A percentile compares a stretch with the other conserved stretches of the same genome.
phyloP scores from a whole-genome alignment of 2,797 vertebrate species.

The Propithecus deckenii region DNA sequence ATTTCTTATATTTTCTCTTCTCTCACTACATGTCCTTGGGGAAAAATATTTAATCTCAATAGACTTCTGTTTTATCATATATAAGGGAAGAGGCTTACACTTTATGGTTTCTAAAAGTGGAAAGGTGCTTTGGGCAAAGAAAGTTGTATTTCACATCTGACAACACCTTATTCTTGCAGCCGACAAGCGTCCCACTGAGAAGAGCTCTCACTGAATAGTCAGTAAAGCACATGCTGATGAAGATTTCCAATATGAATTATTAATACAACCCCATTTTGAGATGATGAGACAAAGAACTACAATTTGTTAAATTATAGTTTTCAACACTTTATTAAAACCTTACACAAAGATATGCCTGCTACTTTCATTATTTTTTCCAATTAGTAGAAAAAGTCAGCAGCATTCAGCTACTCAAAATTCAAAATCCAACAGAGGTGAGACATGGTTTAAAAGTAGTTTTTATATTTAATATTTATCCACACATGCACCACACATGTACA shows the following conservation, averaged over 20 bases:
- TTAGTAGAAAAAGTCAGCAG: not conserved
- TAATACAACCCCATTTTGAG: not conserved
- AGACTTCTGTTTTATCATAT: not conserved
- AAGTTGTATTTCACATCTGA: not conserved
- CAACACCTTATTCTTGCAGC: not conserved
- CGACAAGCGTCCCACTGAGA: not conserved
- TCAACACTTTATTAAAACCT: slow-evolving; percentile 42
- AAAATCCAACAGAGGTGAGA: not conserved
- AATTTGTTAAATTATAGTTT: slow-evolving; percentile 25
- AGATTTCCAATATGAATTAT: not conserved
- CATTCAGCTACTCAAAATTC: not conserved
- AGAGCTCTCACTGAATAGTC: not conserved
- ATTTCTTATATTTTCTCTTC: not conserved
- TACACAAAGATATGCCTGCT: not conserved
- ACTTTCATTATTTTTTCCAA: not conserved
- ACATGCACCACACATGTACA: not conserved
- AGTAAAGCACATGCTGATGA: not conserved
- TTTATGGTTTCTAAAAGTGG: not conserved
- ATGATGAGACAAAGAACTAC: not conserved
- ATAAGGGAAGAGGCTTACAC: not conserved
- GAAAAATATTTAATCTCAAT: not conserved
- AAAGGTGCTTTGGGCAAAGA: not conserved
- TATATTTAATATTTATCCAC: not conserved
- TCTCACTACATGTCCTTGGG: not conserved
- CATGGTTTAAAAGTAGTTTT: not conserved